Evolutionary conservation across 92 coral and sea anemone species (phyloP), one percentile per base, ranked within the genome.

Genomic region (Zoanthus sansibaricus): DNA sequence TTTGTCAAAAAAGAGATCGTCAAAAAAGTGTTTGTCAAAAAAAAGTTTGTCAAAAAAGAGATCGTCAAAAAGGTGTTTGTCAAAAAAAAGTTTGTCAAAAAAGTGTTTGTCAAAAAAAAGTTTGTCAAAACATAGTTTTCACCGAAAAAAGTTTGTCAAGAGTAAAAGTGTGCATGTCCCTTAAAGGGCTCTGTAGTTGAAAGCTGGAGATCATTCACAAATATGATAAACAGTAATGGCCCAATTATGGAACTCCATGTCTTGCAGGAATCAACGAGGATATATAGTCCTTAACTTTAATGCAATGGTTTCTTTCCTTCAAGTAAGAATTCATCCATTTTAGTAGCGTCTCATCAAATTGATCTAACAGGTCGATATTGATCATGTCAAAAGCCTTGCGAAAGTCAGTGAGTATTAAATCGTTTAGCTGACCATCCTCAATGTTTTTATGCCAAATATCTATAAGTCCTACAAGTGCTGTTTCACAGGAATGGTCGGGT

Each of bases 231-330:
- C 62, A 86, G 59, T 10, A 90, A 58, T 0, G 92, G 92, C 16
- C 90, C 92, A 7, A 90, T 32, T 10, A 90, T 86, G 91, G 90
- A 48, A 87, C 78, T 14, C 90, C 90, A 75, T 59, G 21, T 16
- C 42, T 61, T 6, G 87, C 42, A 45, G 93, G 71, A 3, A 70
- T 69, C n/a, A 44, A 5, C 5, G 87, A 79, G 37, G 93, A 90
- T 9, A 87, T 1, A 7, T 42, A 3, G 33, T 74, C 76, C 13
- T 82, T 80, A 14, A 89, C 46, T 68, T 31, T 54, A 25, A 76
- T 77, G 71, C 56, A 18, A 5, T 90, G 93, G 32, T 31, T 66
- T 78, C 93, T 72, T 15, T 66, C 88, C 10, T 49, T 32, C 20
- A 90, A 52, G 66, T 86, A 90, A 9, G 88, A 79, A 11, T 33